phyloP scores from a whole-genome alignment of 2,888 invertebrate species.

The Drosophila emarginata region DNA sequence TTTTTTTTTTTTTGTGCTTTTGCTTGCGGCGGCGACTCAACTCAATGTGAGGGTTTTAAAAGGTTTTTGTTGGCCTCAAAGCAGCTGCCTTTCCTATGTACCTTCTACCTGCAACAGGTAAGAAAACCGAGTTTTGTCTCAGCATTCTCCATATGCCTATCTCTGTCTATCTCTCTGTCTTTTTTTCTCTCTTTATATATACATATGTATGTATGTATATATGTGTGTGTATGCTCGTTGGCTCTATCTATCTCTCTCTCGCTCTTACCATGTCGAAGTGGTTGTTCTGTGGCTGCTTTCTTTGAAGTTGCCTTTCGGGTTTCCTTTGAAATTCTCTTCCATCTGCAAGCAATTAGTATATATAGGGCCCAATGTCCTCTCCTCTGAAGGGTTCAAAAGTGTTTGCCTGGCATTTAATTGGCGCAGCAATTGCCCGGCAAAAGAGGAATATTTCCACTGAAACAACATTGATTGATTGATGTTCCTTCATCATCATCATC shows the following conservation, averaged over 20 bases:
- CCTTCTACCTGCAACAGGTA: constrained; percentile 71
- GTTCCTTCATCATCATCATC: constrained; percentile 44
- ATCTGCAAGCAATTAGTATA: constrained; percentile 79
- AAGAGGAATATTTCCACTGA: constrained; percentile 56
- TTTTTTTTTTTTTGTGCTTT: constrained; percentile 4
- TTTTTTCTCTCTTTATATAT: constrained; percentile 26
- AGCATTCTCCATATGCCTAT: too few species aligned
- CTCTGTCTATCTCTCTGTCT: constrained; percentile 9
- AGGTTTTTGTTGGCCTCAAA: constrained; percentile 70
- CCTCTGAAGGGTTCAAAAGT: constrained; percentile 57
- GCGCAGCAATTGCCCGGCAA: constrained; percentile 62
- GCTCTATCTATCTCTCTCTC: constrained; percentile 27
- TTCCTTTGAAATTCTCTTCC: constrained; percentile 68
- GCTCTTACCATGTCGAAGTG: constrained; percentile 43
- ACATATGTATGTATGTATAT: too few species aligned
- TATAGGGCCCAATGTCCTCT: constrained; percentile 57
- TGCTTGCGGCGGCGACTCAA: constrained; percentile 65
- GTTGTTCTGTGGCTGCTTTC: constrained; percentile 60
- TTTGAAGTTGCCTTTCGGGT: constrained; percentile 73
- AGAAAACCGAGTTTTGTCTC: constrained; percentile 61
- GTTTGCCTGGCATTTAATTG: constrained; percentile 73
- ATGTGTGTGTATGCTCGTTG: too few species aligned
- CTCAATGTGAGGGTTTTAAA: constrained; percentile 74
- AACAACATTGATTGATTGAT: constrained; percentile 72
- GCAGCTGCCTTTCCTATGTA: constrained; percentile 52